Base-by-base conservation (phyloP, 2,113 vertebrate species). In the Anoplopoma fimbria region DNA sequence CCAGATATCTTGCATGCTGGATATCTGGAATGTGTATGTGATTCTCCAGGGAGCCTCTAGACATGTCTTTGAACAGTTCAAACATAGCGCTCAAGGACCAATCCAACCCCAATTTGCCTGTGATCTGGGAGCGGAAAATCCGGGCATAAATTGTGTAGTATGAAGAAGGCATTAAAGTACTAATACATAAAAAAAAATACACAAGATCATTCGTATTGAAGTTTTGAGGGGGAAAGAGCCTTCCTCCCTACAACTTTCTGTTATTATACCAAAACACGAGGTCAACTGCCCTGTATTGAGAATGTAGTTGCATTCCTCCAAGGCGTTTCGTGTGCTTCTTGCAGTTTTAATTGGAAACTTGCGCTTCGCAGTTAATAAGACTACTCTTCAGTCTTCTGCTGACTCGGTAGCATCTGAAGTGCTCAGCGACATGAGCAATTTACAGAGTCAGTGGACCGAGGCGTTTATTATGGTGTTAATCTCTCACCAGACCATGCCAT, bases 391-490 rank as follows among this genome's bases (percentile, higher is more conserved):
- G 45, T 55, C 47, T 65, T 69, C 75, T 91, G 93, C 93, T 93
- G 92, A 93, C 85, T 88, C 83, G 14, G 87, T 86, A 83, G 15
- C 80, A 82, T 84, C 60, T 65, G 73, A 88, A 88, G 75, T 75
- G 79, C 79, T 92, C 75, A n/a, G 74, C 89, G 91, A 93, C 92
- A 93, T 65, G 86, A 91, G 83, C 90, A 94, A 95, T 95, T 95
- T 94, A 88, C 89, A 88, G 91, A 95, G 88, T 87, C 90, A 91
- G 82, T 93, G 78, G 89, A 93, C 83, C 93, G 36, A 83, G 65
- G 92, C 94, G 94, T 57, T 94, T 93, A 94, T 93, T 94, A 89
- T 70, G 82, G 79, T 87, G 90, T 89, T 94, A 89, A 93, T 94
- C 91, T 93, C 81, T 89, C 72, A 82, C 75, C 76, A 78, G 83